These are phyloP conservation scores for Columba janthina DNA, from an alignment of 2,113 vertebrate species.

Conservation along the genomic window DNA sequence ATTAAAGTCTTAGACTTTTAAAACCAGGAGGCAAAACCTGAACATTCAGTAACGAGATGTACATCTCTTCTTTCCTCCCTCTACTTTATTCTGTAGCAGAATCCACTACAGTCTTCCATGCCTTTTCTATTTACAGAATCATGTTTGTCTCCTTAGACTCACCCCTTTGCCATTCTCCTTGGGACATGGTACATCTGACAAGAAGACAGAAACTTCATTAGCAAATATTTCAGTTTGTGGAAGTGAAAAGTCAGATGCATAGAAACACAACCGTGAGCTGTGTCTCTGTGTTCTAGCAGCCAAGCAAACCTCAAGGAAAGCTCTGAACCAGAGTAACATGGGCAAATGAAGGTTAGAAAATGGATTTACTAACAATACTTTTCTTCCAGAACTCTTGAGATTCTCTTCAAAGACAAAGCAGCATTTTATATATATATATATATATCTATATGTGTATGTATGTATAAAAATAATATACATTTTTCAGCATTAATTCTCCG, in stretches of 20 bases:
- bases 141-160: background rate
- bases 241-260: background rate
- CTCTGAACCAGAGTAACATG: background rate
- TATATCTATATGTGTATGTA: too few relatives aligned
- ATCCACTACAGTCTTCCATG: background rate
- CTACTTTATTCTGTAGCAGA: background rate
- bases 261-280: background rate
- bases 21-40: background rate
- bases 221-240: background rate
- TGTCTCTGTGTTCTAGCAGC: background rate
- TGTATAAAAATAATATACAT: background rate
- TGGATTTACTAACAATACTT: background rate
- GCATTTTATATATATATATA: background rate
- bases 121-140: background rate
- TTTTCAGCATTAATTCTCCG: background rate
- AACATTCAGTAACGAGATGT: background rate
- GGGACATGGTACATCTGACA: background rate
- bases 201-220: background rate
- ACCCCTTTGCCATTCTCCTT: background rate
- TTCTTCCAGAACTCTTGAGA: background rate
- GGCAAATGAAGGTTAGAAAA: constrained; percentile 4
- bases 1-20: background rate
- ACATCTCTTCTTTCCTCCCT: background rate
- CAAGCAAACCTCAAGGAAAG: background rate
- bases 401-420: background rate